phyloP scores from a whole-genome alignment of 2,797 vertebrate species.

The Rhyacichthys aspro region DNA sequence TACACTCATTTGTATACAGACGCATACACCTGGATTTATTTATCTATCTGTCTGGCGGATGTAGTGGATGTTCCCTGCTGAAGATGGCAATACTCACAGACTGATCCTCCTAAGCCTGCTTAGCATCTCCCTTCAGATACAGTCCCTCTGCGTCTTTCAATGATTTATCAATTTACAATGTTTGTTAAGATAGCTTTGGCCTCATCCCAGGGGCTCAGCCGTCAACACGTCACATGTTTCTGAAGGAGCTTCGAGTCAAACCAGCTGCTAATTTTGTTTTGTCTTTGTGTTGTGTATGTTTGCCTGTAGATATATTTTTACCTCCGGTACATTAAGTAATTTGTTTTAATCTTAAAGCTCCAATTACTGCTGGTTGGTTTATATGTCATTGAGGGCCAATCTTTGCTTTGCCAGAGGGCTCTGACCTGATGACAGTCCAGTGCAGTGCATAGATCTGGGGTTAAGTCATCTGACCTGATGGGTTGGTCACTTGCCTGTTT shows the following conservation, averaged over 20 bases:
- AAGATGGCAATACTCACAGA: constrained; percentile 84
- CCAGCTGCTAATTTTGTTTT: neutral
- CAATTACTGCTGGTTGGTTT: constrained; percentile 19
- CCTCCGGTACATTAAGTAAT: neutral
- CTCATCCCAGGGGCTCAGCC: constrained; percentile 49
- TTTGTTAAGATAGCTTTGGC: constrained; percentile 82
- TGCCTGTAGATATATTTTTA: neutral
- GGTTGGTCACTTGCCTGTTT: constrained; percentile 54
- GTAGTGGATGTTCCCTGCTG: constrained; percentile 77
- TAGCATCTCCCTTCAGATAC: constrained; percentile 78
- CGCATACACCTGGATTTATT: constrained; percentile 78
- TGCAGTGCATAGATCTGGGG: constrained; percentile 83
- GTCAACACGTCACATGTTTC: constrained; percentile 22
- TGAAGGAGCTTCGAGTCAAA: constrained; percentile 9
- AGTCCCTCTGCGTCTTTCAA: constrained; percentile 81
- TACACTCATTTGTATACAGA: constrained; percentile 83
- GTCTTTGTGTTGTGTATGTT: neutral
- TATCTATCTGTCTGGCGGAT: constrained; percentile 79
- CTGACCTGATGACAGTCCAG: constrained; percentile 73
- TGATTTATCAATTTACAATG: constrained; percentile 89
- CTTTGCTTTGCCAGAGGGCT: constrained; percentile 59
- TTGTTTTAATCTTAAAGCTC: neutral
- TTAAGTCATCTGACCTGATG: constrained; percentile 82
- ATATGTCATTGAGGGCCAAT: constrained; percentile 41
- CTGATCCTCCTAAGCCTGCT: constrained; percentile 82